phyloP scores from a whole-genome alignment of 2,888 invertebrate species.

The Acheta domesticus region DNA sequence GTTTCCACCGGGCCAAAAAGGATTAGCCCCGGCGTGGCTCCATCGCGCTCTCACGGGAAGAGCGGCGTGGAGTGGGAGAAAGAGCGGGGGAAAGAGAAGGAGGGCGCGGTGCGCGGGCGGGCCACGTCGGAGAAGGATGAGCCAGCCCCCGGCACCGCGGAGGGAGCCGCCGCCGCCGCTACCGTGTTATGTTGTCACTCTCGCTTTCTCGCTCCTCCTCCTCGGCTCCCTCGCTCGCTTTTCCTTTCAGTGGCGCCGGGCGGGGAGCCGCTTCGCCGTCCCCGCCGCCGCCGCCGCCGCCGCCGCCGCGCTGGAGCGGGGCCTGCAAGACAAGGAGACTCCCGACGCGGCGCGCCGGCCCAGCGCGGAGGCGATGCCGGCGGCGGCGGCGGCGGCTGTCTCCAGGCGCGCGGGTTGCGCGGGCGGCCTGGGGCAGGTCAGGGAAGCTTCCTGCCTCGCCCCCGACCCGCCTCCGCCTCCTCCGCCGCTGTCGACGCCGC shows the following conservation, averaged over 20 bases:
- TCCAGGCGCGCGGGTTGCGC: background rate
- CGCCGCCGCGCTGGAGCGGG: background rate
- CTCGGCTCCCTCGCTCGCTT: background rate
- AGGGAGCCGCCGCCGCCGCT: background rate
- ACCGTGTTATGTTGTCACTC: slow-evolving; percentile 18
- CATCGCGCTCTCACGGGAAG: background rate
- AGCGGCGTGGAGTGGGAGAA: background rate
- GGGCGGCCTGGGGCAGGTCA: slow-evolving; percentile 1
- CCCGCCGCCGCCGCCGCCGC: background rate
- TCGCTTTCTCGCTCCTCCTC: background rate
- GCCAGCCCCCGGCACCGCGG: background rate
- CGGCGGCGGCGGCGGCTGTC: background rate
- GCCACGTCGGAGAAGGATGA: background rate
- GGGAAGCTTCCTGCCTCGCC: slow-evolving; percentile 1
- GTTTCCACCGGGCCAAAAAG: background rate
- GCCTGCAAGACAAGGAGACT: background rate
- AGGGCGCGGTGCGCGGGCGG: background rate
- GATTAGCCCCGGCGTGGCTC: background rate
- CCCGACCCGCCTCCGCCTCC: background rate
- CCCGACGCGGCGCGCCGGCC: no score
- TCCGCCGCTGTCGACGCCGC: background rate
- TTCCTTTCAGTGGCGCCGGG: background rate
- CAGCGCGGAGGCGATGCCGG: background rate
- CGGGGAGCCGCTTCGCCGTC: background rate
- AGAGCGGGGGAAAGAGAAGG: background rate